These are phyloP conservation scores for Numida meleagris DNA, from an alignment of 2,113 vertebrate species.

Conservation along the genomic window DNA sequence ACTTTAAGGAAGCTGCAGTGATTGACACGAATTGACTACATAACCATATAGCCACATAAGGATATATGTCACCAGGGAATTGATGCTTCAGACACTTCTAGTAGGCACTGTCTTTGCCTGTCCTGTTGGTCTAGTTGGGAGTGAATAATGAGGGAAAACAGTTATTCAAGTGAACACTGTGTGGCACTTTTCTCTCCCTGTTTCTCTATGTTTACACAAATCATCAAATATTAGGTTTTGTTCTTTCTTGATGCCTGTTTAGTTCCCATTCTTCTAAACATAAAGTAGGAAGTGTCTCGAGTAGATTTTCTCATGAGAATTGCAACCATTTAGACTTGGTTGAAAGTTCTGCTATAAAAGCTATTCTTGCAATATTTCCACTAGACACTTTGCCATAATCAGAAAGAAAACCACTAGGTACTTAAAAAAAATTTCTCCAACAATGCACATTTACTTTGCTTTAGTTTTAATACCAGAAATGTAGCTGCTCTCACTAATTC, in stretches of 20 bases:
- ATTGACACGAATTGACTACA: neutral
- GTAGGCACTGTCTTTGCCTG: neutral
- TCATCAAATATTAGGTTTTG: slow-evolving; percentile 38
- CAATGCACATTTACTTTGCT: neutral
- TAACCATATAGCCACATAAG: neutral
- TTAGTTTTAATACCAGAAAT: neutral
- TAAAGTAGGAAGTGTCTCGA: neutral
- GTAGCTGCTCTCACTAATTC: neutral
- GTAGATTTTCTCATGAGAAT: neutral
- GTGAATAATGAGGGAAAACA: neutral
- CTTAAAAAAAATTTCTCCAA: neutral
- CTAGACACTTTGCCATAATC: neutral
- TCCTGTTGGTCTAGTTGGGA: neutral
- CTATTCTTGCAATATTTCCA: neutral
- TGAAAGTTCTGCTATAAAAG: neutral
- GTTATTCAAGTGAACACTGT: neutral
- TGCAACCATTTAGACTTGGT: neutral
- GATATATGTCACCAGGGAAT: neutral
- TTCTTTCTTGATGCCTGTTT: neutral
- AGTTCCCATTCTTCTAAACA: neutral
- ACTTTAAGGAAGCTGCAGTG: neutral
- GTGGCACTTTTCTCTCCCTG: neutral
- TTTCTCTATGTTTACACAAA: neutral
- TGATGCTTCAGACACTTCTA: neutral
- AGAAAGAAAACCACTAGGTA: neutral